phyloP scores from a whole-genome alignment of 2,888 invertebrate species.

The Seladonia tumulorum region DNA sequence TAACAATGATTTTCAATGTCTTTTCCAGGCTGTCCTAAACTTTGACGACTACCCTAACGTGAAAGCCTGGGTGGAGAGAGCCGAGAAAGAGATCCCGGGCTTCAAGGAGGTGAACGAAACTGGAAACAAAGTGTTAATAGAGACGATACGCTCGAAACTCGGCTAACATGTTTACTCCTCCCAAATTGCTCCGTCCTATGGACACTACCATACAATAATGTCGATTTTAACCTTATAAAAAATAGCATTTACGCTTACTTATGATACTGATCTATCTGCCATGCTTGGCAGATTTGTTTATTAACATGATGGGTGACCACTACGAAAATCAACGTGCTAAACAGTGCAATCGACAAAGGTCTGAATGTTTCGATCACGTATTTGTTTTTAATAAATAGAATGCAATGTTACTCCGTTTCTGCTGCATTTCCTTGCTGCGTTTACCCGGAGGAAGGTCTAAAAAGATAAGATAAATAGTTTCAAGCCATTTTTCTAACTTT shows the following conservation, averaged over 20 bases:
- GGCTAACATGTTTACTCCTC: neutral
- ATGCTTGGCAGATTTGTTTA: too few species aligned
- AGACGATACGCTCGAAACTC: neutral
- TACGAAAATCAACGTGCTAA: neutral
- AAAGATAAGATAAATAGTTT: neutral
- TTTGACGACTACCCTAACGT: slow-evolving; percentile 85
- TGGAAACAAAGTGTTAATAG: slow-evolving; percentile 45
- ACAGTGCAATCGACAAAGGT: neutral
- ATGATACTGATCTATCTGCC: neutral
- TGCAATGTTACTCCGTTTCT: neutral
- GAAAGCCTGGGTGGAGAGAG: slow-evolving; percentile 86
- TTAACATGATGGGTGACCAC: neutral
- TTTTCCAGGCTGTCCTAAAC: slow-evolving; percentile 52
- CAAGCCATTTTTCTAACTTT: too few species aligned
- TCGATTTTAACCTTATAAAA: neutral
- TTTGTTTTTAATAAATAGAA: neutral
- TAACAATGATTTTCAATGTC: neutral
- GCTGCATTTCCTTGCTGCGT: neutral
- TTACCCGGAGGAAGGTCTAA: too few species aligned
- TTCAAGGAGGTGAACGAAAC: slow-evolving; percentile 67
- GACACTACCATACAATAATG: neutral
- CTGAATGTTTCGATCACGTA: neutral
- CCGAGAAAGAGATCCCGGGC: slow-evolving; percentile 86
- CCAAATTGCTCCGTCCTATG: neutral
- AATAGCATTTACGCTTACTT: neutral